Conservation (phyloP, 2,797 vertebrate species). For the Craterocephalus amniculus region DNA sequence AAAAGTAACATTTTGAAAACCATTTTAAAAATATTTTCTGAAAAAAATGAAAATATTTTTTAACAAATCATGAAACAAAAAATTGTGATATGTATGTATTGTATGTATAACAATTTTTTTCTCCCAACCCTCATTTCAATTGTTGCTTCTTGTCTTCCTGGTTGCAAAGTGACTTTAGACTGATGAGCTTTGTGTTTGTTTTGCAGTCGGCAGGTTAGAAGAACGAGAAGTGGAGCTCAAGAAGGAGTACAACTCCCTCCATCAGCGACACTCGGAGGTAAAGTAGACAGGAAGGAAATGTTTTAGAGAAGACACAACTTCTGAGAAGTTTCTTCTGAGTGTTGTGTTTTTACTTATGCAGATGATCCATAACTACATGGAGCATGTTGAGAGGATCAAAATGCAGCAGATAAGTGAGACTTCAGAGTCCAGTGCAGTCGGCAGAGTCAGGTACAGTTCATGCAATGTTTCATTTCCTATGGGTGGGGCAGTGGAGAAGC, state of each 20-base stretch:
- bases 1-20: too few species aligned
- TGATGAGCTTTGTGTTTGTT: constrained; percentile 10
- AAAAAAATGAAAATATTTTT: too few species aligned
- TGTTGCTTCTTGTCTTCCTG: not conserved
- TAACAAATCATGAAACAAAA: too few species aligned
- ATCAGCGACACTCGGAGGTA: constrained; percentile 97
- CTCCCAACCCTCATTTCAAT: too few species aligned
- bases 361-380: constrained; percentile 99
- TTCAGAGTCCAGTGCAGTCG: constrained; percentile 65
- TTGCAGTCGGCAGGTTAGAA: constrained; percentile 92
- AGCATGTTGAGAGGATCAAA: constrained; percentile 96
- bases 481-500: not conserved
- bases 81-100: too few species aligned
- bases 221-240: constrained; percentile 96
- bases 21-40: too few species aligned
- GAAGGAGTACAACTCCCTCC: constrained; percentile 95
- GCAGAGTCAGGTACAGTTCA: constrained; percentile 74
- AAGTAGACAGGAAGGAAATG: not conserved
- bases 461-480: not conserved
- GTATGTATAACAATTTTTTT: too few species aligned
- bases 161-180: not conserved
- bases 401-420: constrained; percentile 86
- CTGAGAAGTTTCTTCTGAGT: constrained; percentile 1
- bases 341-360: constrained; percentile 58
- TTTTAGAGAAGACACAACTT: not conserved